A percentile compares a stretch with the other conserved stretches of the same genome.
Conservation (phyloP, 2,797 vertebrate genomes). For the Tolypeutes matacus region DNA sequence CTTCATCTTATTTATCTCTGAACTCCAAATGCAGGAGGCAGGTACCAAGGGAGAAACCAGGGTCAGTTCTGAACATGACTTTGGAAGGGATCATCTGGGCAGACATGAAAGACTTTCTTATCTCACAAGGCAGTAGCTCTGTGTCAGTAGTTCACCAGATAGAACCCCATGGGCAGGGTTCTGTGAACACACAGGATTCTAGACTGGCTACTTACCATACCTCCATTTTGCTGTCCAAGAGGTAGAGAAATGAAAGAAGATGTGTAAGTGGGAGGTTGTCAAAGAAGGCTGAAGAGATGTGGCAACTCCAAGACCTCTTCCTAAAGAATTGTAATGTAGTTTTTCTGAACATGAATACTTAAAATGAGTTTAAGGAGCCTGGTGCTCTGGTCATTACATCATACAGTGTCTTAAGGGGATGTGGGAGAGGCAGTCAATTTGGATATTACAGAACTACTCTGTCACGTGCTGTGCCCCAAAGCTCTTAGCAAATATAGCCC, state of each 20-base stretch:
- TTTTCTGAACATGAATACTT: conserved; percentile 10
- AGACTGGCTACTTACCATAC: neutral
- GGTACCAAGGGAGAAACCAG: neutral
- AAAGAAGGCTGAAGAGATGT: neutral
- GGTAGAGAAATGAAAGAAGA: neutral
- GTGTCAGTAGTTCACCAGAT: neutral
- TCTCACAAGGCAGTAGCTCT: neutral
- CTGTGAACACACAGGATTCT: neutral
- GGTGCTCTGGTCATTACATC: neutral
- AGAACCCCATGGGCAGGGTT: neutral
- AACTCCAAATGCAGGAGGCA: neutral
- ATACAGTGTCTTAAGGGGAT: neutral
- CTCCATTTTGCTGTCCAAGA: neutral
- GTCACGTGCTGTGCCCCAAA: neutral
- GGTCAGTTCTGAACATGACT: neutral
- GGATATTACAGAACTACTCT: neutral
- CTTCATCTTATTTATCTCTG: neutral
- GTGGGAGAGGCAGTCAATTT: neutral
- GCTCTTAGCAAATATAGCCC: neutral
- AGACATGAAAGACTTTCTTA: neutral
- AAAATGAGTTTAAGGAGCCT: conserved; percentile 9
- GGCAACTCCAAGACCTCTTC: neutral
- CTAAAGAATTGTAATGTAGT: neutral
- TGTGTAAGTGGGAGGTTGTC: neutral
- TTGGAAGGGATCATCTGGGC: neutral